Evolutionary conservation across 2,797 vertebrate genomes (phyloP), one percentile per base, ranked within the genome.

Genomic region (Pelochelys cantorii): DNA sequence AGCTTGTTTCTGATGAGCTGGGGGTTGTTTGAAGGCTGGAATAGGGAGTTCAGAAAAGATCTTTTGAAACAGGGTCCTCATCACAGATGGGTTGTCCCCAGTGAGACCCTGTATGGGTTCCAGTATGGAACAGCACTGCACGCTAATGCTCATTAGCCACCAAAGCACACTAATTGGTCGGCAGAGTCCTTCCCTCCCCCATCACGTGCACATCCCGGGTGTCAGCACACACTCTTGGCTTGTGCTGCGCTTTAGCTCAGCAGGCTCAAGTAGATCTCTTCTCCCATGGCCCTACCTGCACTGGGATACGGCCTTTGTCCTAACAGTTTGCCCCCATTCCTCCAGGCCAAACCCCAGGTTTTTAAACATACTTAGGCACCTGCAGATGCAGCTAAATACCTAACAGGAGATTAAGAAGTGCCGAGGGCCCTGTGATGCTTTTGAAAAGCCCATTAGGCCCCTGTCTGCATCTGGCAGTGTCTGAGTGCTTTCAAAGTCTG

Each of bases 281-380:
- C 68, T 71, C 5, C 34, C 20, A 37, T 34, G 1, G 3, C n/a
- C 18, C 20, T 22, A 11, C n/a, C 62, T 2, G 9, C 2, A 5
- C n/a, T 23, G 17, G 68, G 22, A 20, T 37, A 37, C 2, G n/a
- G 10, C 20, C 37, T 71, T 34, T 37, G 68, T 22, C 37, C 17
- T 65, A 65, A 65, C 14, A n/a, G 17, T 65, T 65, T 65, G 31
- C 15, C 15, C 17, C 31, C 11, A 6, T 34, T 18, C 10, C 20
- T 4, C 20, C n/a, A 34, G 68, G 11, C n/a, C 34, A 37, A 71
- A 37, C 18, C 34, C 68, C 18, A 37, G 68, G n/a, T 68, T 68
- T 68, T 68, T 68, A 68, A 68, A 68, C 31, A 10, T 34, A 11
- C 65, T 68, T 11, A 11, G 17, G 65, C 65, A 34, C 31, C 31